Conservation (phyloP, 2,797 vertebrate species). For the Notolabrus celidotus region DNA sequence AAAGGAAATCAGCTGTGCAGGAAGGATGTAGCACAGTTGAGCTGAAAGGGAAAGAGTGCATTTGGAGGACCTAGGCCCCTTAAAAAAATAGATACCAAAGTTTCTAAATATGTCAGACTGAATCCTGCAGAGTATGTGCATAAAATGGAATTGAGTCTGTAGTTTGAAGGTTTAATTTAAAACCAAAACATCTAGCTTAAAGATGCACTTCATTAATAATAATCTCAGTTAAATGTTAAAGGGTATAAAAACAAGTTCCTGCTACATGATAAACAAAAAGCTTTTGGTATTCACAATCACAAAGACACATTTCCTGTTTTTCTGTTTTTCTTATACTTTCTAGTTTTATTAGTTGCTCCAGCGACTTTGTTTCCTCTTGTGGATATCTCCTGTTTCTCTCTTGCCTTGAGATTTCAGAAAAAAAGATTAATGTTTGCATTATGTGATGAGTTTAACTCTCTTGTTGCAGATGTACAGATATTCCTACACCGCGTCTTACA, state of each 20-base stretch:
- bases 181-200: no score
- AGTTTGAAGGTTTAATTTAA: no score
- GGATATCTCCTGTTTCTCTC: not conserved
- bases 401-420: not conserved
- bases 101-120: no score
- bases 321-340: not conserved
- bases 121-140: no score
- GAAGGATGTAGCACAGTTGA: not conserved
- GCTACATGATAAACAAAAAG: not conserved
- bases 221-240: no score
- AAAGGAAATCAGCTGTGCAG: constrained; percentile 37
- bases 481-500: constrained; percentile 81
- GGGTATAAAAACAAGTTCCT: no score
- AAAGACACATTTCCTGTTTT: not conserved
- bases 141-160: no score
- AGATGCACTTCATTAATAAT: no score
- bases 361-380: not conserved
- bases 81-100: no score
- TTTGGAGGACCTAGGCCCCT: no score
- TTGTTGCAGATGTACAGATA: constrained; percentile 77
- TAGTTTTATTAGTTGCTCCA: not conserved
- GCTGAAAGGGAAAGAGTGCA: not conserved
- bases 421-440: constrained; percentile 24
- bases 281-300: not conserved
- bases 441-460: constrained; percentile 23